These are phyloP conservation scores for Scaptomyza reducta DNA, from an alignment of 2,888 invertebrate genomes.

Conservation along the genomic window DNA sequence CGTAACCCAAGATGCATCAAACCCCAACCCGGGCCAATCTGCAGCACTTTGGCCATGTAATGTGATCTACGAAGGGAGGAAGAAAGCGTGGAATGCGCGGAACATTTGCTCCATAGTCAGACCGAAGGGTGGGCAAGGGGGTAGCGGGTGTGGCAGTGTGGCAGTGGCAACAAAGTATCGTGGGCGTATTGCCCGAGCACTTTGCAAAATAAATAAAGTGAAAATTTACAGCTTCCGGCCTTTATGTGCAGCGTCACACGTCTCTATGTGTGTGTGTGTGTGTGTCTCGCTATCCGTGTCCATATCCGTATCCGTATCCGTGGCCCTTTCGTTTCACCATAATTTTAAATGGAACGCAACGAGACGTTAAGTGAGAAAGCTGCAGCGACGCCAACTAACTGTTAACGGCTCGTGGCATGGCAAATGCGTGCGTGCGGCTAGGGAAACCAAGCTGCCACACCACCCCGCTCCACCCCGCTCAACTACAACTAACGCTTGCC, in stretches of 20 bases:
- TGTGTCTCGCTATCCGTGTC: constrained; percentile 58
- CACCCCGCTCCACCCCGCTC: background rate
- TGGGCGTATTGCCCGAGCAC: constrained; percentile 58
- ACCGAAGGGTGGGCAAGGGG: background rate
- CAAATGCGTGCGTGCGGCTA: constrained; percentile 61
- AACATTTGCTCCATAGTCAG: constrained; percentile 16
- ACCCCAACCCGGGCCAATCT: too few relatives aligned
- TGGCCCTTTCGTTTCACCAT: constrained; percentile 62
- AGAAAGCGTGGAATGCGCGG: background rate
- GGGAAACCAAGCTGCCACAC: constrained; percentile 18
- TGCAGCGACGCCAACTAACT: constrained; percentile 68
- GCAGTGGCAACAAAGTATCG: background rate
- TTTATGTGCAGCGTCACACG: constrained; percentile 60
- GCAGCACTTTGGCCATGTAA: background rate
- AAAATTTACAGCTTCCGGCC: constrained; percentile 78
- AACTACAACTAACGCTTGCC: too few relatives aligned
- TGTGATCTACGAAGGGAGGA: background rate
- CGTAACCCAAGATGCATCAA: too few relatives aligned
- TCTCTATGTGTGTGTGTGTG: constrained; percentile 8
- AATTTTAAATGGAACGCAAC: constrained; percentile 79
- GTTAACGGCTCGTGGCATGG: constrained; percentile 70
- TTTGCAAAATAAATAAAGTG: constrained; percentile 79
- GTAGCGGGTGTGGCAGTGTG: background rate
- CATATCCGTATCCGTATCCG: constrained; percentile 69
- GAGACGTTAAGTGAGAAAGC: constrained; percentile 79